A percentile compares a stretch with the other conserved stretches of the same genome.
Conservation (phyloP, 64 coral and sea anemone genomes). For the Stylophora pistillata region DNA sequence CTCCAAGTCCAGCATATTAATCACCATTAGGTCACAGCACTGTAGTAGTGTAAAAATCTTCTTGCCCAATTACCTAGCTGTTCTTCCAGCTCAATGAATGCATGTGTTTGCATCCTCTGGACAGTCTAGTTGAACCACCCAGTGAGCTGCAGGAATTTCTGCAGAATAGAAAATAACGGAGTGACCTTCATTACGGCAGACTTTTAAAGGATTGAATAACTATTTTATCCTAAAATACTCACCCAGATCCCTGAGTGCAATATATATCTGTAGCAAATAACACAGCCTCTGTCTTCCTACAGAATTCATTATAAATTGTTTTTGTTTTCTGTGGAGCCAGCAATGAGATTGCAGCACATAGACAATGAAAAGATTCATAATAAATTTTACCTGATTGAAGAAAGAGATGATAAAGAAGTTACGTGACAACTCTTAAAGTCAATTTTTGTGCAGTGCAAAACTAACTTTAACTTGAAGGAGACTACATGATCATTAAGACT, state of each 20-base stretch:
- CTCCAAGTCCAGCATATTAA: too few species aligned
- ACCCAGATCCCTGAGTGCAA: constrained; percentile 94
- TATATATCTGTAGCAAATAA: constrained; percentile 99
- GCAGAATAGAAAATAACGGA: not conserved
- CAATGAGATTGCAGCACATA: constrained; percentile 79
- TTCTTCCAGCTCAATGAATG: constrained; percentile 97
- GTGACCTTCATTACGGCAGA: too few species aligned
- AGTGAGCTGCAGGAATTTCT: constrained; percentile 95
- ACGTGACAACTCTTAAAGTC: not conserved
- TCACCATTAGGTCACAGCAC: too few species aligned
- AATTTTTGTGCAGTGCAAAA: not conserved
- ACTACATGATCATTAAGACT: too few species aligned
- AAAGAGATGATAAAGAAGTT: not conserved
- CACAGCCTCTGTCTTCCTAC: constrained; percentile 88
- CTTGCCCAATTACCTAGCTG: constrained; percentile 75
- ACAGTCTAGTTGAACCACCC: constrained; percentile 97
- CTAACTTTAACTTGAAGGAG: too few species aligned
- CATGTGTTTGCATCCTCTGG: constrained; percentile 99
- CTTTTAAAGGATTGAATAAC: too few species aligned
- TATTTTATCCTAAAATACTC: not conserved
- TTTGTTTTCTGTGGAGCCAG: constrained; percentile 92
- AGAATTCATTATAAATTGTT: constrained; percentile 93
- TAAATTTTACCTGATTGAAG: constrained; percentile 82
- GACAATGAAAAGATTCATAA: constrained; percentile 85
- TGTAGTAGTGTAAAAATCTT: too few species aligned